Conservation (phyloP, 2,797 vertebrate species). For the Myiothlypis coronata region DNA sequence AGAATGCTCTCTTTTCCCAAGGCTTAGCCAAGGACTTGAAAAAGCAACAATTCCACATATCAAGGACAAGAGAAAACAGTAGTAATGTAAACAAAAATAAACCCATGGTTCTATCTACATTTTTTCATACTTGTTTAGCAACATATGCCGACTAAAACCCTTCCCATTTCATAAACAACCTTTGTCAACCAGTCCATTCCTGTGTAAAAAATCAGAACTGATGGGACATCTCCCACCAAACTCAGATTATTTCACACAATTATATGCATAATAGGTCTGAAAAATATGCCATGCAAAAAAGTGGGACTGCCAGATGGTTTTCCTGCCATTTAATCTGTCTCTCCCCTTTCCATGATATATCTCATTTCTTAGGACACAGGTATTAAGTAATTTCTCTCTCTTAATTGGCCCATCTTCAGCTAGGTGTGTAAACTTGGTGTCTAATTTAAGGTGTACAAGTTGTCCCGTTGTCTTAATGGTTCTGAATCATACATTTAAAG, state of each 20-base stretch:
- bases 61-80: constrained; percentile 36
- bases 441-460: not conserved
- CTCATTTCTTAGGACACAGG: not conserved
- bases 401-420: not conserved
- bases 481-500: constrained; percentile 31
- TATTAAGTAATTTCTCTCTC: not conserved
- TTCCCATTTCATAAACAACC: not conserved
- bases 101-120: not conserved
- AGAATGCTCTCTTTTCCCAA: not conserved
- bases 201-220: not conserved
- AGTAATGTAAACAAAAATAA: constrained; percentile 43
- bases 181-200: not conserved
- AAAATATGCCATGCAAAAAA: not conserved
- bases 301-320: not conserved
- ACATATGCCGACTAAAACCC: not conserved
- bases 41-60: constrained; percentile 15
- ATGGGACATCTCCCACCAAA: not conserved
- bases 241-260: not conserved
- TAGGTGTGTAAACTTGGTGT: not conserved
- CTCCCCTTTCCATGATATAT: not conserved
- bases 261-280: not conserved
- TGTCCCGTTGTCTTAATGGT: not conserved
- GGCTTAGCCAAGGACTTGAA: constrained; percentile 19
- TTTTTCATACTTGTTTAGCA: constrained; percentile 32
- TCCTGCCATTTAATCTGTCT: not conserved